Base-by-base conservation (phyloP, 2,797 vertebrate genomes). In the Brachyrhaphis roseni region DNA sequence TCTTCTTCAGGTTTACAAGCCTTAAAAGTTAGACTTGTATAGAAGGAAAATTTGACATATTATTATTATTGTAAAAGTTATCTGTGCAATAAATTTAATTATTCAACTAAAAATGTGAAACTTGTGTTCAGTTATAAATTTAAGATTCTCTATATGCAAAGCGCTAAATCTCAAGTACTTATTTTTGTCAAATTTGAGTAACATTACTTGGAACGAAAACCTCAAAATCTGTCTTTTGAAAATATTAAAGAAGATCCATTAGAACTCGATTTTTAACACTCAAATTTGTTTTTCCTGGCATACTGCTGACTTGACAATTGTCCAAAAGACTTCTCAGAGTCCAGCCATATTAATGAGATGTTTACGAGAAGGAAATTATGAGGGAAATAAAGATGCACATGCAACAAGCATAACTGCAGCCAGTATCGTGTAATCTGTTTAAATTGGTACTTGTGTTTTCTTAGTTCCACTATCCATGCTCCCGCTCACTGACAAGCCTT, bases 1-100 rank as follows among this genome's bases (percentile, higher is more conserved):
- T 80, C 72, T 74, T 79, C 11, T 47, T 36, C n/a, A 46, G 18
- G 46, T 47, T 13, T 59, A 77, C 72, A 55, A 68, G 31, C 1
- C 74, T 18, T 16, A 7, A 31, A 77, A 51, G 36, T 8, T 45
- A 62, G 41, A 62, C 66, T 76, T 72, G 2, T 55, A 77, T 49
- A 74, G 18, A 74, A 1, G 31, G 31, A 70, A 43, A 13, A 41
- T 20, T 46, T 71, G n/a, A 46, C 2, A 16, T 28, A 55, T 55
- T 68, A 13, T 55, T 41, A 13, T 66, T 66, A 23, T 26, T 12
- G 18, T 8, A 8, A 23, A 66, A 68, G 8, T 12, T 41, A 20
- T 13, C 45, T 46, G 4, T 12, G 4, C 45, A 46, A 46, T 15
- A 62, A 62, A 31, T 16, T 15, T 23, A 41, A 43, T 2, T 43